Evolutionary conservation across 2,888 invertebrate species (phyloP).

Genomic region (Rhagonycha lutea): DNA sequence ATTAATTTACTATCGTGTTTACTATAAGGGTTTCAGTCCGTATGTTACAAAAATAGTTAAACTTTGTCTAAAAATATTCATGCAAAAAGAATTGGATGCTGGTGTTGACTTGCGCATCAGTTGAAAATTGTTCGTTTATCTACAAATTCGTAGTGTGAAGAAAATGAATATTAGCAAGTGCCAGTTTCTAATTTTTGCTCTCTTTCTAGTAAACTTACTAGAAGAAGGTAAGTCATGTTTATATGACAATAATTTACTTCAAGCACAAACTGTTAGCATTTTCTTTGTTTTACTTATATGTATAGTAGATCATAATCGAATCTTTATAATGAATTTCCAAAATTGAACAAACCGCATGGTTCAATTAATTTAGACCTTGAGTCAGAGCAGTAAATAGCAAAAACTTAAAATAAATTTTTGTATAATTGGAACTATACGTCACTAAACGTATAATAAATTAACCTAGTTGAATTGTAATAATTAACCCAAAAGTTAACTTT

Average conservation of each 20-base stretch:
- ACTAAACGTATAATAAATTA: background rate
- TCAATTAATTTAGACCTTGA: constrained; percentile 1
- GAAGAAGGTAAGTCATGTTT: constrained; percentile 9
- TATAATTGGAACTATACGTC: background rate
- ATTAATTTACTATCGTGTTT: background rate
- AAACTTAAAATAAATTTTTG: background rate
- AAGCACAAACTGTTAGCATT: background rate
- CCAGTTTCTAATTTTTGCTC: constrained; percentile 7
- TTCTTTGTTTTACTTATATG: background rate
- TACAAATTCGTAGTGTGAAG: constrained; percentile 8
- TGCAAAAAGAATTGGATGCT: constrained; percentile 5
- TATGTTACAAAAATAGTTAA: background rate
- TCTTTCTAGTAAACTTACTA: constrained; percentile 9
- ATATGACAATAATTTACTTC: background rate
- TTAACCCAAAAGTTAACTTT: background rate
- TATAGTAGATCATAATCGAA: background rate
- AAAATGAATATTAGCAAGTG: constrained; percentile 22
- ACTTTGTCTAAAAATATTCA: constrained; percentile 21
- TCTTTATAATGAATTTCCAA: background rate
- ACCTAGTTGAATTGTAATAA: background rate
- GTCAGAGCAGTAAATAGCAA: background rate
- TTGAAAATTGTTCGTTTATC: background rate
- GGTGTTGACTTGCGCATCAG: constrained; percentile 13
- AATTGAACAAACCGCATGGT: background rate
- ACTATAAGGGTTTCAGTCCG: background rate